These are phyloP conservation scores for Tetragnatha montana DNA, from an alignment of 2,888 invertebrate genomes.

Conservation along the genomic window DNA sequence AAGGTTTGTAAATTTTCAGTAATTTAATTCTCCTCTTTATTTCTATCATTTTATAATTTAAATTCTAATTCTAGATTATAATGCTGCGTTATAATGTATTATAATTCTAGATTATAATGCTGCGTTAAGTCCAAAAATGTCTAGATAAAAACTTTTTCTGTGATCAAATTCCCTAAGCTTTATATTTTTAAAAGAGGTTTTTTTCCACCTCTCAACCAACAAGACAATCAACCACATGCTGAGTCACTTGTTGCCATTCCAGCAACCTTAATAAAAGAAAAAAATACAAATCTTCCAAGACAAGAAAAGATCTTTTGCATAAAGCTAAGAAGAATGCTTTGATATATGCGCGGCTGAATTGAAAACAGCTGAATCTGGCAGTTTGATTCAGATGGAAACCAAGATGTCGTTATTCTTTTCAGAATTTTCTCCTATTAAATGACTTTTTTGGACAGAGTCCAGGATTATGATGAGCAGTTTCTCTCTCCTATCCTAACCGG, in stretches of 20 bases:
- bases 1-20: too few species aligned
- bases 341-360: neutral
- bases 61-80: too few species aligned
- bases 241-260: slow-evolving; percentile 18
- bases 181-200: too few species aligned
- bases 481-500: neutral
- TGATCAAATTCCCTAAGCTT: neutral
- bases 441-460: slow-evolving; percentile 20
- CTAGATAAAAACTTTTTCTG: slow-evolving; percentile 3
- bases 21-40: too few species aligned
- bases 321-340: neutral
- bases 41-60: too few species aligned
- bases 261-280: neutral
- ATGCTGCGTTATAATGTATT: too few species aligned
- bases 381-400: neutral
- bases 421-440: neutral
- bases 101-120: too few species aligned
- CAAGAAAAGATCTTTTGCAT: neutral
- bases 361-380: slow-evolving; percentile 12
- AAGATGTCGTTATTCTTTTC: neutral
- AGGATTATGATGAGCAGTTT: neutral
- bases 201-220: neutral
- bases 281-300: neutral
- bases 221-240: slow-evolving; percentile 1
- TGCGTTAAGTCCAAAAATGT: too few species aligned